Evolutionary conservation across 2,113 vertebrate species (phyloP), one percentile per base, ranked within the genome.

Genomic region (Etia nguti): DNA sequence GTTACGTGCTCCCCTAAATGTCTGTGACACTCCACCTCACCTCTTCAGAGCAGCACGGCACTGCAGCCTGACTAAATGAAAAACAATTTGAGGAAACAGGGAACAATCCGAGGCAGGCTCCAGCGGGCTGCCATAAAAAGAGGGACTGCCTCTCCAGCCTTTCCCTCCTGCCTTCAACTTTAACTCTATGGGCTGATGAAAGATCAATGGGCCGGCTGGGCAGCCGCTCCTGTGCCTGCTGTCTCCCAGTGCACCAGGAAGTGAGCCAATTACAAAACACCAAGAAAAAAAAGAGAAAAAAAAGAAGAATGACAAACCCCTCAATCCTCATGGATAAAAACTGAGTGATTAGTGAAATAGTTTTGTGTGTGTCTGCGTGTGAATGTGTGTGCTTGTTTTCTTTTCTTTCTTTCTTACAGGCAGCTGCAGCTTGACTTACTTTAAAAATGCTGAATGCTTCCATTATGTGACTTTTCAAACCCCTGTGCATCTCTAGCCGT

Each of bases 31-130:
- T 93, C 90, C 88, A 83, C 91, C 92, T 96, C 92, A 93, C 90
- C 93, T 93, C 89, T 80, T 88, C 85, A 83, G 88, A 88, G 91
- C 83, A 34, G 81, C 90, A 77, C 79, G 46, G 91, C 29, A 11
- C 91, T 89, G 92, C 92, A 87, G 89, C 90, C 92, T 87, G 90
- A 86, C 92, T 91, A 85, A 93, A 93, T 92, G 89, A 94, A 92
- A 93, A 95, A 96, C 96, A 96, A 96, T 97, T 94, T 94, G 93
- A 96, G 95, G 95, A 96, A 97, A 93, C 93, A 18, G 89, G 92
- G 92, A 96, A 96, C 96, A 96, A 96, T 96, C 94, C 86, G 18
- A 94, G 94, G 81, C 95, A 93, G 96, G 96, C 94, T 96, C 95
- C 96, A 95, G 95, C 79, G 83, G 90, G 94, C 93, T 94, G 94